phyloP scores from a whole-genome alignment of 1,140 invertebrate species.

The Drosophila biarmipes region DNA sequence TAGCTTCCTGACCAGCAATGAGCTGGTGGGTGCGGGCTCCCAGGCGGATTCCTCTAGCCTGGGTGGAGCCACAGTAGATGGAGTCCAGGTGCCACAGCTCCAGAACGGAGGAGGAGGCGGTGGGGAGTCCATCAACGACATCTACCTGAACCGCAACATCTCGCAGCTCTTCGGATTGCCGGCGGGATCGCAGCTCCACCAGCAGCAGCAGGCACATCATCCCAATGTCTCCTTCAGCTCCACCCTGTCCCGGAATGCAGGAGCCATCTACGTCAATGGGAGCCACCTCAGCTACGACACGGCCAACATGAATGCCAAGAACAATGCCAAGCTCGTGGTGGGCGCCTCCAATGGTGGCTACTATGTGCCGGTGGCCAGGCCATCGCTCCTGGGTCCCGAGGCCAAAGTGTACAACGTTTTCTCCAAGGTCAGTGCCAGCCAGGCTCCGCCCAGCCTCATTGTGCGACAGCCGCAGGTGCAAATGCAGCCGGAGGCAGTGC shows the following conservation, averaged over 20 bases:
- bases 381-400: slow-evolving; percentile 56
- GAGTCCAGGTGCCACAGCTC: background rate
- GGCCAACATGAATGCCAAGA: slow-evolving; percentile 69
- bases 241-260: slow-evolving; percentile 56
- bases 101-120: slow-evolving; percentile 17
- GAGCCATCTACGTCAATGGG: slow-evolving; percentile 76
- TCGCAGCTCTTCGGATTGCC: slow-evolving; percentile 71
- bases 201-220: slow-evolving; percentile 40
- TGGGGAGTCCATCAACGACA: slow-evolving; percentile 77
- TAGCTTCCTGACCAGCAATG: slow-evolving; percentile 57
- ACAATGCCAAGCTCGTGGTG: slow-evolving; percentile 57
- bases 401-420: slow-evolving; percentile 80
- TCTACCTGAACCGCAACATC: slow-evolving; percentile 80
- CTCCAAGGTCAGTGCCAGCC: slow-evolving; percentile 69
- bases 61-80: slow-evolving; percentile 22
- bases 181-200: slow-evolving; percentile 20
- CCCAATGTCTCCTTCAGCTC: slow-evolving; percentile 81
- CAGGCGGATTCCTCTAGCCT: slow-evolving; percentile 40
- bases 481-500: slow-evolving; percentile 24
- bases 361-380: slow-evolving; percentile 67
- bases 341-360: slow-evolving; percentile 58
- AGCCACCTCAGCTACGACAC: slow-evolving; percentile 66
- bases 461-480: slow-evolving; percentile 57
- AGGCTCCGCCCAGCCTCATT: slow-evolving; percentile 58
- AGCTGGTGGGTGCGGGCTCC: slow-evolving; percentile 37